Conservation (phyloP, 2,797 vertebrate species). For the Crypturellus tataupa region DNA sequence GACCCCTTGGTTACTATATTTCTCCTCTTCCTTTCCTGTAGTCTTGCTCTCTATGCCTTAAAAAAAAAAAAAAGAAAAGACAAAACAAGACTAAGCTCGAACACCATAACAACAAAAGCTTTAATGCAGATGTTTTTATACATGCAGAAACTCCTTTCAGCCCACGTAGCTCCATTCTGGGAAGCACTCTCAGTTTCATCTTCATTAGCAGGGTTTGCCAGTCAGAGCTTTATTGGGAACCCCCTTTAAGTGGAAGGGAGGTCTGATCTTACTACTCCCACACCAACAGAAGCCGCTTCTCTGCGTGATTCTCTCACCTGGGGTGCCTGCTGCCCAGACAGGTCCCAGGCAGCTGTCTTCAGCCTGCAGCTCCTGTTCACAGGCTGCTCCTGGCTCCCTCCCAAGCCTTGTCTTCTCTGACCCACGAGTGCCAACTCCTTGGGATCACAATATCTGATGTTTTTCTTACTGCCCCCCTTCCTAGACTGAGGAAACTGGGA, state of each 20-base stretch:
- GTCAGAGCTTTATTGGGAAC: constrained; percentile 21
- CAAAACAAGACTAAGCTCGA: background rate
- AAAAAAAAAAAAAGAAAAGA: background rate
- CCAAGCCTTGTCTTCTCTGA: constrained; percentile 67
- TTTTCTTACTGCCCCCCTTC: constrained; percentile 47
- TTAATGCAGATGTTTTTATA: background rate
- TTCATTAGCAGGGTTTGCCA: background rate
- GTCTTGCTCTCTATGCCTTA: background rate
- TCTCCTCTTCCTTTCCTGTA: background rate
- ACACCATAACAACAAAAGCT: background rate
- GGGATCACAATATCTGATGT: constrained; percentile 41
- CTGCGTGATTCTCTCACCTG: constrained; percentile 46
- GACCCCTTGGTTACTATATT: background rate
- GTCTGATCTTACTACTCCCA: background rate
- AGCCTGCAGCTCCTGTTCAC: constrained; percentile 65
- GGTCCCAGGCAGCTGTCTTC: constrained; percentile 72
- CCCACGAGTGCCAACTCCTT: constrained; percentile 24
- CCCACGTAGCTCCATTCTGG: background rate
- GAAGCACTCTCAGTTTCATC: constrained; percentile 16
- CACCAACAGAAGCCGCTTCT: constrained; percentile 55
- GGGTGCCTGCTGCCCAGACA: constrained; percentile 66
- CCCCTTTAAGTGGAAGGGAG: constrained; percentile 38
- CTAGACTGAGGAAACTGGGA: constrained; percentile 34
- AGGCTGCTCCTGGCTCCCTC: constrained; percentile 57
- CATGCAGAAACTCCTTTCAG: background rate